phyloP scores from a whole-genome alignment of 1,140 invertebrate species.

The Cotesia vestalis region DNA sequence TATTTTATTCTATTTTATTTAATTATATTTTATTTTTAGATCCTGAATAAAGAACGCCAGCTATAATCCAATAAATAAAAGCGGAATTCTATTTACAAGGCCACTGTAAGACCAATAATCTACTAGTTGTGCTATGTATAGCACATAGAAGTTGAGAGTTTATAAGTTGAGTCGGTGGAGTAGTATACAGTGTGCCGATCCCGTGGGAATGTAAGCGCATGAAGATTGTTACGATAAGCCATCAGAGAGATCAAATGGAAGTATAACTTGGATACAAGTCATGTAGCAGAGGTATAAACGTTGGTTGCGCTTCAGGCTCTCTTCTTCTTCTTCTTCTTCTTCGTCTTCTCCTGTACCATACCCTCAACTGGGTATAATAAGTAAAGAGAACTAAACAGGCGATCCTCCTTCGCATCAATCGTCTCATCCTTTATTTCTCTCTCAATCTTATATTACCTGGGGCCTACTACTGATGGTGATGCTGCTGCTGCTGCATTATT shows the following conservation, averaged over 20 bases:
- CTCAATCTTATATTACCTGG: constrained; percentile 3
- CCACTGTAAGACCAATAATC: too few species aligned
- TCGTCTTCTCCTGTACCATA: constrained; percentile 10
- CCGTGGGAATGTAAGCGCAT: constrained; percentile 44
- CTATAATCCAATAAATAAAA: too few species aligned
- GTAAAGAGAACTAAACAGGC: constrained; percentile 18
- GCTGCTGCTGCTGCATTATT: too few species aligned
- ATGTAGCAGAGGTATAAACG: constrained; percentile 46
- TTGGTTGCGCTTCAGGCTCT: constrained; percentile 40
- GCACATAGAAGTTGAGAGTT: too few species aligned
- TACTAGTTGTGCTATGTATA: too few species aligned
- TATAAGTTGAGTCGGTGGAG: background rate
- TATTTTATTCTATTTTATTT: too few species aligned
- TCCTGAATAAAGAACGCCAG: too few species aligned
- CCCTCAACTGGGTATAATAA: too few species aligned
- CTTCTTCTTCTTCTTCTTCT: constrained; percentile 32
- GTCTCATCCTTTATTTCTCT: constrained; percentile 22
- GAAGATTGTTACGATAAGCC: constrained; percentile 35
- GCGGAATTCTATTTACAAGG: too few species aligned
- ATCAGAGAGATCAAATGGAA: constrained; percentile 24
- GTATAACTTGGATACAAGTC: constrained; percentile 31
- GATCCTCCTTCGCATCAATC: constrained; percentile 15
- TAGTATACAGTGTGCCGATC: constrained; percentile 32
- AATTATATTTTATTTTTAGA: too few species aligned
- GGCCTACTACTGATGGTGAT: too few species aligned